A percentile compares a stretch with the other conserved stretches of the same genome.
These are phyloP conservation scores for Callospermophilus lateralis DNA, from an alignment of 2,113 vertebrate genomes.

Conservation along the genomic window DNA sequence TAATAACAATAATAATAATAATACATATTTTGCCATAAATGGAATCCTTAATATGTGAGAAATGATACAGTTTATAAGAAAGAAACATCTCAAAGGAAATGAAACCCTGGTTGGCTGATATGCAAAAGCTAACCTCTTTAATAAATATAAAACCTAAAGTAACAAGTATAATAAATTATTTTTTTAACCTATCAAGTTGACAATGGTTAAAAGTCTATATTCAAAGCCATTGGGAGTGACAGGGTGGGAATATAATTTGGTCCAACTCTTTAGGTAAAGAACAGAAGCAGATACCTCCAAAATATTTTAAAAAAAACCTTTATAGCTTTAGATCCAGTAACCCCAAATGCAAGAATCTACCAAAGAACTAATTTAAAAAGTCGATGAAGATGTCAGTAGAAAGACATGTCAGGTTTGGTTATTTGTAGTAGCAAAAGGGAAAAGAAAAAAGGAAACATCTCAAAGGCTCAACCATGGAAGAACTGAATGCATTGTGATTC, in stretches of 20 bases:
- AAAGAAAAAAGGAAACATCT: not conserved
- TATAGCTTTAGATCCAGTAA: not conserved
- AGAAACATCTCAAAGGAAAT: slow-evolving; percentile 33
- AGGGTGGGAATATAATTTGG: not conserved
- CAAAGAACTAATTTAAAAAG: not conserved
- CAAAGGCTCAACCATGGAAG: not conserved
- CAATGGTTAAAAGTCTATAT: not conserved
- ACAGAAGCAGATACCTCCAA: not conserved
- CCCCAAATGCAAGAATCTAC: not conserved
- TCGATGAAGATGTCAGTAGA: not conserved
- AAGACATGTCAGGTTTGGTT: not conserved
- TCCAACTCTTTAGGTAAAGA: not conserved
- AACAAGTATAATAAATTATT: not conserved
- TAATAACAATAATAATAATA: not conserved
- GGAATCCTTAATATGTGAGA: not conserved
- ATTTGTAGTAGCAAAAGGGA: not conserved
- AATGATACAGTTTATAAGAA: slow-evolving; percentile 36
- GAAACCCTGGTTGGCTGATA: not conserved
- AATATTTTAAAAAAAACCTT: not conserved
- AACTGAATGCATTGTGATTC: not conserved
- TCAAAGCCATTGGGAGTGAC: not conserved
- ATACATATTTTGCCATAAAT: not conserved
- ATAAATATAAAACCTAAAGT: slow-evolving; percentile 43
- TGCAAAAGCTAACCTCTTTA: slow-evolving; percentile 4
- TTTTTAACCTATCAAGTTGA: slow-evolving; percentile 51